Percentiles rank a stretch among this genome's conserved stretches.
phyloP scores from a whole-genome alignment of 1,140 invertebrate species.

The Tetramorium alpestre region DNA sequence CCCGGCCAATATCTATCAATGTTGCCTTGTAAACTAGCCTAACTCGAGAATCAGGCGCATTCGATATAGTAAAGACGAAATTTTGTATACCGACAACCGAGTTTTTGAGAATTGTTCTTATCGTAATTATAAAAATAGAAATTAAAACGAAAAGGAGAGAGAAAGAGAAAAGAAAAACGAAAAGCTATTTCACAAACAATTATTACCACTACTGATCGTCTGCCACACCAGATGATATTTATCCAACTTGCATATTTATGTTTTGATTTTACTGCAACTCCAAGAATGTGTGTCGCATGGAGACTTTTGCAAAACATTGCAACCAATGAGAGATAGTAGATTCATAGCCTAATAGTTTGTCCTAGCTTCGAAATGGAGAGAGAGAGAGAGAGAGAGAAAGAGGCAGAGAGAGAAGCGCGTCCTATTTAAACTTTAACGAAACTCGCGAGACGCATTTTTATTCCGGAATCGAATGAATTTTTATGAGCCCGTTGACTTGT shows the following conservation, averaged over 20 bases:
- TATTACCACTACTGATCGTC: too few relatives aligned
- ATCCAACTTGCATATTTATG: background rate
- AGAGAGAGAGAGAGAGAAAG: too few relatives aligned
- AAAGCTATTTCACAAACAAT: background rate
- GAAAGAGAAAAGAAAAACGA: too few relatives aligned
- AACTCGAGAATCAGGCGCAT: background rate
- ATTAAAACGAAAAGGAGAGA: background rate
- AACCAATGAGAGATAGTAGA: background rate
- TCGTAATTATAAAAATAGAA: background rate
- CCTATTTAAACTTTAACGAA: slow-evolving; percentile 53
- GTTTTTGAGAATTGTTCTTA: background rate
- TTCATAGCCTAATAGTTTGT: slow-evolving; percentile 24
- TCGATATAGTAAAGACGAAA: background rate
- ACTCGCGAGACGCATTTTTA: slow-evolving; percentile 55
- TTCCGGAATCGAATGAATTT: slow-evolving; percentile 52
- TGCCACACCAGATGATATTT: too few relatives aligned
- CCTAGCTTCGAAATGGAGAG: background rate
- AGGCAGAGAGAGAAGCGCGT: background rate
- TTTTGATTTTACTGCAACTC: background rate
- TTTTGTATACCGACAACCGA: background rate
- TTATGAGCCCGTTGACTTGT: slow-evolving; percentile 51
- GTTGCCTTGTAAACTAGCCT: background rate
- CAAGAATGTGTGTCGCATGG: background rate
- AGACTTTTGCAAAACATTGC: background rate
- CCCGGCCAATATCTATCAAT: slow-evolving; percentile 55